phyloP scores from a whole-genome alignment of 2,888 invertebrate species.

The Orthosia gothica region DNA sequence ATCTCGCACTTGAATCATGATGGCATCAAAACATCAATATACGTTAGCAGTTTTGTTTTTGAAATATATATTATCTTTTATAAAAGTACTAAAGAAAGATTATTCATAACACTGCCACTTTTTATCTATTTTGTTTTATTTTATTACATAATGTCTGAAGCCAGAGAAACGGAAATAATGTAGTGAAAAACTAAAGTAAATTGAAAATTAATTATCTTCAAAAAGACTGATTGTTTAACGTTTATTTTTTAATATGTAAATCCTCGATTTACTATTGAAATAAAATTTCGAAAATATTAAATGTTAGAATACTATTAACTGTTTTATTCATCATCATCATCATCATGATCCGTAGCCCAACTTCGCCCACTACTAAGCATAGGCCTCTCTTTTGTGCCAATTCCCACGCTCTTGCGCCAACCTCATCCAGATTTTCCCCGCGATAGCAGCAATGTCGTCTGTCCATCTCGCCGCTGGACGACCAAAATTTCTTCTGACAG shows the following conservation, averaged over 20 bases:
- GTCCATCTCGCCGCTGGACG: neutral
- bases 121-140: neutral
- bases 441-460: neutral
- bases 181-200: slow-evolving; percentile 70
- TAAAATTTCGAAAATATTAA: slow-evolving; percentile 83
- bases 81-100: no score
- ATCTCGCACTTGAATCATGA: no score
- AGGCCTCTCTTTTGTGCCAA: neutral
- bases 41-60: no score
- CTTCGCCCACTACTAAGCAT: no score
- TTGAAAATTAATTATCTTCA: slow-evolving; percentile 84
- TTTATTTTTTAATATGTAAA: slow-evolving; percentile 83
- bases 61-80: no score
- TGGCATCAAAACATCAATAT: no score
- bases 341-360: no score
- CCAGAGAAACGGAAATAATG: slow-evolving; percentile 53
- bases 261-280: slow-evolving; percentile 83
- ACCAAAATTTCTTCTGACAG: neutral
- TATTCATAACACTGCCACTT: neutral
- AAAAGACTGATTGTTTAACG: slow-evolving; percentile 90
- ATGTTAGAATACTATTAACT: slow-evolving; percentile 79
- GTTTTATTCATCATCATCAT: slow-evolving; percentile 10
- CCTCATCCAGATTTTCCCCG: neutral
- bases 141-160: slow-evolving; percentile 52
- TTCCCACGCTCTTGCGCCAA: neutral